Evolutionary conservation across 2,888 invertebrate species (phyloP).

Genomic region (Sthenelais limicola): DNA sequence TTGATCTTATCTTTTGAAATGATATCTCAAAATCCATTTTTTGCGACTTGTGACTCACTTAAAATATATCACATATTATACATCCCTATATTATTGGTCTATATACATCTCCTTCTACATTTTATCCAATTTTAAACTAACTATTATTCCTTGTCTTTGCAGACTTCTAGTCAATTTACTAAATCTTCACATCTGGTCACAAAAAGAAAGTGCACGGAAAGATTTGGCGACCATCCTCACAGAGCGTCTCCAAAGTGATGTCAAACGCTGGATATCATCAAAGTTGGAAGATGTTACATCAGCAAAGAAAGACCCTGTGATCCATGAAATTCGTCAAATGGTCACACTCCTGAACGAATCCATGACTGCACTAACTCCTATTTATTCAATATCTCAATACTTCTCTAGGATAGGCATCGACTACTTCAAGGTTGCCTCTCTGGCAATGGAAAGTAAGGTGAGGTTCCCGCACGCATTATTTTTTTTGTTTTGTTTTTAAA

Average conservation of each 20-base stretch:
- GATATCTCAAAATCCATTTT: too few relatives aligned
- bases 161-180: slow-evolving; percentile 40
- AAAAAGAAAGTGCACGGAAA: slow-evolving; percentile 49
- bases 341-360: slow-evolving; percentile 55
- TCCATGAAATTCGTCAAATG: slow-evolving; percentile 57
- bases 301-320: slow-evolving; percentile 59
- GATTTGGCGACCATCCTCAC: slow-evolving; percentile 54
- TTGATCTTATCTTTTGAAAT: too few relatives aligned
- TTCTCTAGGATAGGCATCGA: slow-evolving; percentile 60
- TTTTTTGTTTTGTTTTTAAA: not conserved
- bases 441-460: slow-evolving; percentile 63
- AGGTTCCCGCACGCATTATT: not conserved
- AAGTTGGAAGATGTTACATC: slow-evolving; percentile 52
- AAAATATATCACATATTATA: too few relatives aligned
- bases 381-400: slow-evolving; percentile 58
- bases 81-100: too few relatives aligned
- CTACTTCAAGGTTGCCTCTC: slow-evolving; percentile 61
- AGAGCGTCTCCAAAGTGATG: slow-evolving; percentile 55
- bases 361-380: slow-evolving; percentile 56
- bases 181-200: slow-evolving; percentile 40
- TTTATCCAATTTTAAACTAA: too few relatives aligned
- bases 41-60: too few relatives aligned
- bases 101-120: too few relatives aligned
- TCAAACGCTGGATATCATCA: slow-evolving; percentile 54
- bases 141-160: slow-evolving; percentile 7